Percentiles rank a stretch among this genome's conserved stretches.
phyloP scores from a whole-genome alignment of 2,797 vertebrate species.

The Takifugu rubripes region DNA sequence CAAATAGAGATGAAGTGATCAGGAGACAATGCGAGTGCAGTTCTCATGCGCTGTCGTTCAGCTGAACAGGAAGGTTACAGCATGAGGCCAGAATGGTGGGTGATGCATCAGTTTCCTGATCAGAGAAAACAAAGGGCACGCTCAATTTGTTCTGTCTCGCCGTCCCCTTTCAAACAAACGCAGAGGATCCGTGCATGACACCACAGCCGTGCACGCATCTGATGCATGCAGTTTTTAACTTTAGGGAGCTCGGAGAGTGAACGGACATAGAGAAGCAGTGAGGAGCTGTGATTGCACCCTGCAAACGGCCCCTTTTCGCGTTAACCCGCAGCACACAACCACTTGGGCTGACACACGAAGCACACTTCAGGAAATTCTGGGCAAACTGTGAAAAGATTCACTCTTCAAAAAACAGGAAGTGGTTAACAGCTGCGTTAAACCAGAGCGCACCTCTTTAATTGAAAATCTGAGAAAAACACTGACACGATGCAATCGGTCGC shows the following conservation, averaged over 20 bases:
- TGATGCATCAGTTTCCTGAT: constrained; percentile 26
- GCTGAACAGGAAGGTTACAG: constrained; percentile 19
- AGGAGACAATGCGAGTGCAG: constrained; percentile 16
- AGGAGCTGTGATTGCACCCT: constrained; percentile 69
- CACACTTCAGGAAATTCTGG: constrained; percentile 70
- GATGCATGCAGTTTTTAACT: too few species aligned
- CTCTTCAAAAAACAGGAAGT: constrained; percentile 76
- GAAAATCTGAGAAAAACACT: constrained; percentile 31
- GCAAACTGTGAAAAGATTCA: constrained; percentile 76
- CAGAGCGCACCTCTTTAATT: constrained; percentile 58
- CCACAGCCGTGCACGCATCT: too few species aligned
- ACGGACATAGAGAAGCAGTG: constrained; percentile 47
- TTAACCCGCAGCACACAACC: constrained; percentile 59
- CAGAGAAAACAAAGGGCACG: too few species aligned
- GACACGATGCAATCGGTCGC: constrained; percentile 29
- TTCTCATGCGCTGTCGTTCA: constrained; percentile 19
- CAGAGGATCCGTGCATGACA: too few species aligned
- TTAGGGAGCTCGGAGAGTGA: too few species aligned
- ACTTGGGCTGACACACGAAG: constrained; percentile 48
- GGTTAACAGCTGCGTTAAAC: constrained; percentile 72
- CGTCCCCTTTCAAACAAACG: too few species aligned
- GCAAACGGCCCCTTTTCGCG: constrained; percentile 52
- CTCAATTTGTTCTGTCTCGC: too few species aligned
- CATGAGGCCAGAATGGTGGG: constrained; percentile 13
- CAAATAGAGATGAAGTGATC: constrained; percentile 22